Conservation (phyloP, 2,113 vertebrate species). For the Hyaena hyaena region DNA sequence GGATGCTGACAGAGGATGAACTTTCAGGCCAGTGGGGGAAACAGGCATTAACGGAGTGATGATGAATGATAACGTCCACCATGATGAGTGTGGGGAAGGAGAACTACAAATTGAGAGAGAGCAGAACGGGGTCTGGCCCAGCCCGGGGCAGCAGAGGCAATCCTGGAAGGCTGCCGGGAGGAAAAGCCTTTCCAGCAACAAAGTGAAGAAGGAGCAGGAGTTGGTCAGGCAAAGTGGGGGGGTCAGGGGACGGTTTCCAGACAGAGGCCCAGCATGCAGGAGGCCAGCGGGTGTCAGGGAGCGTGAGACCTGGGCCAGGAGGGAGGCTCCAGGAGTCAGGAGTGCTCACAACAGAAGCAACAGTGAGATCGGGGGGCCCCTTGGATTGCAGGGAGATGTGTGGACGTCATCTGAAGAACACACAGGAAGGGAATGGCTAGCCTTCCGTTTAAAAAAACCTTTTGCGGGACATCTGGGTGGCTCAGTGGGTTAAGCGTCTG, state of each 20-base stretch:
- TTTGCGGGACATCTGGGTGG: no score
- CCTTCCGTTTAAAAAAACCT: background rate
- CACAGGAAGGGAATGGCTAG: background rate
- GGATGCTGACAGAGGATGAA: background rate
- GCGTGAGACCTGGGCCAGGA: background rate
- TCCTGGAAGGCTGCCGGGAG: background rate
- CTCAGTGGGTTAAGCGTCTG: no score
- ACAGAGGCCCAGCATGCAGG: background rate
- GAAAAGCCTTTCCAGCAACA: background rate
- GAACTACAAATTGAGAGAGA: background rate
- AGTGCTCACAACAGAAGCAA: background rate
- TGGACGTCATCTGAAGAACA: background rate
- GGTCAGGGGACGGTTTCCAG: background rate
- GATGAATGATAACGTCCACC: background rate
- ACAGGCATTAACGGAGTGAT: background rate
- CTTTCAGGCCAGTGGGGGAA: background rate
- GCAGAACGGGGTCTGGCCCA: background rate
- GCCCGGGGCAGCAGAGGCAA: background rate
- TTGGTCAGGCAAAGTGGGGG: background rate
- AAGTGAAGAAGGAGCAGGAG: background rate
- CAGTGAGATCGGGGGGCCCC: background rate
- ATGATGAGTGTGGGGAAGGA: background rate
- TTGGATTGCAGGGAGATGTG: background rate
- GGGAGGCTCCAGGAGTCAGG: background rate
- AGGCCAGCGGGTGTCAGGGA: background rate